These are phyloP conservation scores for Semaprochilodus insignis DNA, from an alignment of 2,797 vertebrate genomes.

Conservation along the genomic window DNA sequence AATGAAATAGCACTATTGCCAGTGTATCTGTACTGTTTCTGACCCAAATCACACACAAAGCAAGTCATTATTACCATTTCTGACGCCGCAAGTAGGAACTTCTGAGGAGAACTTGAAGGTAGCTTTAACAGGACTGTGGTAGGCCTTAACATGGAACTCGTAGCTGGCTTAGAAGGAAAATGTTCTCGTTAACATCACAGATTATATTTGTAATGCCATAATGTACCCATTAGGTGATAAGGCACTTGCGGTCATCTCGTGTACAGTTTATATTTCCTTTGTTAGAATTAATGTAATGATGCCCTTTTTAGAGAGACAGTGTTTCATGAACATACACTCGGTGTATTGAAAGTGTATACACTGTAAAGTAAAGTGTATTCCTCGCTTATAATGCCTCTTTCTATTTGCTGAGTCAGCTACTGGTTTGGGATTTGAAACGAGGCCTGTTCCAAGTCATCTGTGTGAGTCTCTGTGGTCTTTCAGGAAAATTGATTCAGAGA, in stretches of 20 bases:
- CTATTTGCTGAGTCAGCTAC: background rate
- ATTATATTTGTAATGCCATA: background rate
- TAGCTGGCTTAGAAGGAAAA: too few species aligned
- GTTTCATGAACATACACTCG: background rate
- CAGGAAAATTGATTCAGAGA: background rate
- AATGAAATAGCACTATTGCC: too few species aligned
- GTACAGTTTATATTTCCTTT: background rate
- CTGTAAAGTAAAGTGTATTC: background rate
- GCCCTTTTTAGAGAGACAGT: background rate
- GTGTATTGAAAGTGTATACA: too few species aligned
- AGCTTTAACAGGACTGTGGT: too few species aligned
- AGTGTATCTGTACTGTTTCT: too few species aligned
- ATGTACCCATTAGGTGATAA: background rate
- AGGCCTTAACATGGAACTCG: too few species aligned
- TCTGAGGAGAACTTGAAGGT: too few species aligned
- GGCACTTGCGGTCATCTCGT: background rate
- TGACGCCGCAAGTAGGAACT: too few species aligned
- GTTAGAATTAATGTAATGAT: background rate
- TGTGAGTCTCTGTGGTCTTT: background rate
- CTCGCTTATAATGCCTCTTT: background rate
- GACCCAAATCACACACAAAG: too few species aligned
- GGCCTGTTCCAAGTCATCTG: background rate
- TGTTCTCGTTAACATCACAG: too few species aligned
- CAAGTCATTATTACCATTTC: too few species aligned
- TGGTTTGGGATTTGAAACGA: background rate